Percentiles rank a stretch among this genome's conserved stretches.
These are phyloP conservation scores for Ictidomys tridecemlineatus DNA, from an alignment of 2,113 vertebrate species.

Conservation along the genomic window DNA sequence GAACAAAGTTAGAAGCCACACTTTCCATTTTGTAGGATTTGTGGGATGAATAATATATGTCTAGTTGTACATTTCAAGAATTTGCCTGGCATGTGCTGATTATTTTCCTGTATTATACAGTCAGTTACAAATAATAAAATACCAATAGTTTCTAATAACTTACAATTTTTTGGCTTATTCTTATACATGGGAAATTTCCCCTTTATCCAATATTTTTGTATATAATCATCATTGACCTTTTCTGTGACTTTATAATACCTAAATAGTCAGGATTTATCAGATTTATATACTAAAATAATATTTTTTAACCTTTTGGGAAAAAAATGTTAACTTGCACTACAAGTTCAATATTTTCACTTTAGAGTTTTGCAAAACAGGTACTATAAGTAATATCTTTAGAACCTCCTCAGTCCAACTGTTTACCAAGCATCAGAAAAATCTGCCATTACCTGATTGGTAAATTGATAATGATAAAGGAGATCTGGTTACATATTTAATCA, in stretches of 20 bases:
- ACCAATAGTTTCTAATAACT: not conserved
- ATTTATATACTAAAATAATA: not conserved
- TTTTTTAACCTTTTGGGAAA: not conserved
- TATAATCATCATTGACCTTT: not conserved
- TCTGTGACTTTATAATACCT: not conserved
- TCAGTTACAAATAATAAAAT: not conserved
- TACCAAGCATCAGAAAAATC: constrained; percentile 2
- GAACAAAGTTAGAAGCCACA: not conserved
- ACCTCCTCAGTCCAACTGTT: not conserved
- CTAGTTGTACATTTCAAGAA: constrained; percentile 30
- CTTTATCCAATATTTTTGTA: not conserved
- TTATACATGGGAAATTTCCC: not conserved
- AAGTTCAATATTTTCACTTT: constrained; percentile 37
- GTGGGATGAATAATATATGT: not conserved
- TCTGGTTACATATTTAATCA: constrained; percentile 68
- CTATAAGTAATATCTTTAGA: not conserved
- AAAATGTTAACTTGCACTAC: not conserved
- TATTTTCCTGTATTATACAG: not conserved
- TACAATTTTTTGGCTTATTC: not conserved
- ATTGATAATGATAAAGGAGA: constrained; percentile 26
- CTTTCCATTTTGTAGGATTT: not conserved
- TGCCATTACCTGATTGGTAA: constrained; percentile 54
- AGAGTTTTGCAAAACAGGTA: not conserved
- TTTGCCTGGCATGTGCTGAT: not conserved
- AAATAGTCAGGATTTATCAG: not conserved